Conservation (phyloP, 2,888 invertebrate genomes). For the Ctena decussata region DNA sequence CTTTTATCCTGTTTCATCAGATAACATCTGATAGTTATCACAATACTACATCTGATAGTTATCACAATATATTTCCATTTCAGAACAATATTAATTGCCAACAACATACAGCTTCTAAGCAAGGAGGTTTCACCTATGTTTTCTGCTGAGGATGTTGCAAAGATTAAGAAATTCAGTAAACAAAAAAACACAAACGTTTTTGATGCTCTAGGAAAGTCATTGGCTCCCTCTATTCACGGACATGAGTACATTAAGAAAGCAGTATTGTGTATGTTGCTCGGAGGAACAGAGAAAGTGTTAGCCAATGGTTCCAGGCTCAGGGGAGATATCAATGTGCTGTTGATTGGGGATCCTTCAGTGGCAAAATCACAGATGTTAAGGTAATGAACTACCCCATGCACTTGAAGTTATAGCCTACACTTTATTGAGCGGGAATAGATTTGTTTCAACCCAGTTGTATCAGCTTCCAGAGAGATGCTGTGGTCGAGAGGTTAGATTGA, state of each 20-base stretch:
- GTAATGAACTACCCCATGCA: too few relatives aligned
- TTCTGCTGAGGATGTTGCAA: constrained; percentile 94
- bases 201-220: constrained; percentile 94
- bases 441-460: too few relatives aligned
- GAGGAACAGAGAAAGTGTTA: constrained; percentile 98
- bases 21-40: too few relatives aligned
- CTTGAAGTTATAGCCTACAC: too few relatives aligned
- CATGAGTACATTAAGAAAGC: constrained; percentile 99
- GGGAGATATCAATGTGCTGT: constrained; percentile 94
- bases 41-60: background rate
- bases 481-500: too few relatives aligned
- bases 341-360: constrained; percentile 99
- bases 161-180: constrained; percentile 93
- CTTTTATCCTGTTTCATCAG: too few relatives aligned
- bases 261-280: constrained; percentile 96
- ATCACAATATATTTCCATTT: constrained; percentile 71
- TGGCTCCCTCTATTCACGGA: constrained; percentile 99
- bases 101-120: constrained; percentile 95
- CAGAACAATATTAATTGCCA: constrained; percentile 97
- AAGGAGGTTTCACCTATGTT: constrained; percentile 93
- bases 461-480: too few relatives aligned
- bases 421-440: too few relatives aligned
- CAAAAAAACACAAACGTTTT: constrained; percentile 91
- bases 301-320: constrained; percentile 86
- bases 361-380: constrained; percentile 96